phyloP scores from a whole-genome alignment of 2,888 invertebrate species.

The Yponomeuta cagnagella region DNA sequence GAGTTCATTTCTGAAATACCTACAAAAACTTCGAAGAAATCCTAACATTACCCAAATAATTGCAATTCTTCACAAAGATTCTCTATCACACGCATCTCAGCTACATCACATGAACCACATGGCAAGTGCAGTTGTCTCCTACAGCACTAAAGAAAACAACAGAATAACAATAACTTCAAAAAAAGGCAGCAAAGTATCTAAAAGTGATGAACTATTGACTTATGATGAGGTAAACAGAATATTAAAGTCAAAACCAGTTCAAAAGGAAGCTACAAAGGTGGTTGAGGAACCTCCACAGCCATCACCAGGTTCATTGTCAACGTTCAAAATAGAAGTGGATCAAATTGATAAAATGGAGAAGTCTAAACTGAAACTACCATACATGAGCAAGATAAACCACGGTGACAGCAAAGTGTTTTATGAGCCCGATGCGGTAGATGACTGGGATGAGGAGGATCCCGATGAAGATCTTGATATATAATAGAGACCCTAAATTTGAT shows the following conservation, averaged over 20 bases:
- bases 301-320: constrained; percentile 63
- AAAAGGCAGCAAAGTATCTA: constrained; percentile 71
- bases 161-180: constrained; percentile 57
- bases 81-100: constrained; percentile 54
- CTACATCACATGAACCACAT: constrained; percentile 65
- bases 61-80: constrained; percentile 66
- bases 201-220: constrained; percentile 53
- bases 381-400: constrained; percentile 70
- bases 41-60: constrained; percentile 45
- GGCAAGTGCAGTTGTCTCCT: constrained; percentile 50
- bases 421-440: constrained; percentile 85
- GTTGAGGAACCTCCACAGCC: constrained; percentile 52
- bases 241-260: constrained; percentile 39
- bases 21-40: constrained; percentile 36
- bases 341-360: constrained; percentile 78
- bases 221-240: constrained; percentile 46
- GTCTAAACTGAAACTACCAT: constrained; percentile 77
- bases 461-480: constrained; percentile 88
- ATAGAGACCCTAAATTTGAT: constrained; percentile 19
- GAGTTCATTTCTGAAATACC: constrained; percentile 42
- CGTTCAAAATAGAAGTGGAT: constrained; percentile 79
- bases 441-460: constrained; percentile 91
- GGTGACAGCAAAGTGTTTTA: constrained; percentile 81
- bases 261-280: constrained; percentile 36
- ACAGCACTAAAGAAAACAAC: constrained; percentile 33